Evolutionary conservation across 2,888 invertebrate genomes (phyloP).

Genomic region (Cephus runcator): DNA sequence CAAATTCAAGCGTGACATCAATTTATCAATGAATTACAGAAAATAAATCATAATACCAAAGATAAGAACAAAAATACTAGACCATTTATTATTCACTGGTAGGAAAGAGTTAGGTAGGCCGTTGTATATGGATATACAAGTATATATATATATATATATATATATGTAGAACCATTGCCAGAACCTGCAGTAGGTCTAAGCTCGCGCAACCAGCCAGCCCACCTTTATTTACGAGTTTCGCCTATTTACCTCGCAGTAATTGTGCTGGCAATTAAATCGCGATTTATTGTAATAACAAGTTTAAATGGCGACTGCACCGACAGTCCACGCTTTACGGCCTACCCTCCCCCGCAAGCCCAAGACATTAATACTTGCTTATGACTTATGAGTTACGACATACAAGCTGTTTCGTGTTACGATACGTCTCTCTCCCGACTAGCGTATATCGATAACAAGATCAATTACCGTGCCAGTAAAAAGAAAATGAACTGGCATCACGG

Average conservation of each 20-base stretch:
- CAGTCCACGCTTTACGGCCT: background rate
- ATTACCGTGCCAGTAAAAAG: background rate
- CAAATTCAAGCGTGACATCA: background rate
- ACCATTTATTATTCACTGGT: background rate
- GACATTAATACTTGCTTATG: slow-evolving; percentile 57
- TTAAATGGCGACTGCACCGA: slow-evolving; percentile 34
- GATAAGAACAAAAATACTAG: background rate
- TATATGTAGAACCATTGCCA: background rate
- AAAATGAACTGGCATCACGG: background rate
- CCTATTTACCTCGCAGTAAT: slow-evolving; percentile 47
- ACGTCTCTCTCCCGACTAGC: background rate
- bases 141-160: background rate
- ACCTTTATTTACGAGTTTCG: slow-evolving; percentile 50
- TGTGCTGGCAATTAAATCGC: slow-evolving; percentile 48
- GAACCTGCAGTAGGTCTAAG: background rate
- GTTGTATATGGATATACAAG: background rate
- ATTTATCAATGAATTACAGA: background rate
- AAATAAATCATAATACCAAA: background rate
- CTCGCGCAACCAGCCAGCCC: slow-evolving; percentile 21
- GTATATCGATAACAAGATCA: background rate
- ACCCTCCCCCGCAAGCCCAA: slow-evolving; percentile 19
- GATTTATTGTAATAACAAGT: slow-evolving; percentile 58
- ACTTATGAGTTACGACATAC: slow-evolving; percentile 52
- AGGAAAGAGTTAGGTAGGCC: background rate
- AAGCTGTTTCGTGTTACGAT: slow-evolving; percentile 25